These are phyloP conservation scores for Phenganax marumi DNA, from an alignment of 92 coral and sea anemone species.

Conservation along the genomic window DNA sequence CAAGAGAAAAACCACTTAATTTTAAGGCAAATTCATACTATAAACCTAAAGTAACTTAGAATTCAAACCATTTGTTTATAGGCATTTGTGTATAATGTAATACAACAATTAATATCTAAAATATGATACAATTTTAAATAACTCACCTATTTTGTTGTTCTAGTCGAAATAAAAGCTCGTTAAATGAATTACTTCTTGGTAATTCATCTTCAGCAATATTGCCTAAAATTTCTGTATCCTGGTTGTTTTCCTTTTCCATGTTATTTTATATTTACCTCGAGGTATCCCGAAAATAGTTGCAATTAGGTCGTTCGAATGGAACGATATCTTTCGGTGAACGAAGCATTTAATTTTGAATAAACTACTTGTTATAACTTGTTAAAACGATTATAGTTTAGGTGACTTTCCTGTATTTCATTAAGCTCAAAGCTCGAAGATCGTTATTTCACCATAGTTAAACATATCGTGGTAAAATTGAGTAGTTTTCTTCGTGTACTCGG, in stretches of 20 bases:
- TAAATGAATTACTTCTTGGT: conserved; percentile 51
- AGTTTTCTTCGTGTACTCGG: not conserved
- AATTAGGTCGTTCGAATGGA: not conserved
- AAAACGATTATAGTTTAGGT: not conserved
- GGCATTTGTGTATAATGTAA: not conserved
- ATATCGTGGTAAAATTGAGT: not conserved
- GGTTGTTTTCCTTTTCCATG: conserved; percentile 3
- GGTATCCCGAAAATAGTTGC: not conserved
- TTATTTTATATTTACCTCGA: not conserved
- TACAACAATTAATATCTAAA: not conserved
- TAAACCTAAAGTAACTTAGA: not conserved
- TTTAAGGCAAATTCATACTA: not conserved
- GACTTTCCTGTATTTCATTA: not conserved
- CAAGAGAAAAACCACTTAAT: conserved; percentile 5
- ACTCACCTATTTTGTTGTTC: conserved; percentile 82
- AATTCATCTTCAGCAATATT: not conserved
- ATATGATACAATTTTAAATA: not conserved
- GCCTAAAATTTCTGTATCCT: not conserved
- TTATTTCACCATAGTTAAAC: not conserved
- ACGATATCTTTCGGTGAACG: not conserved
- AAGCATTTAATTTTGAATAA: not conserved
- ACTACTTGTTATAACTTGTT: too few relatives aligned
- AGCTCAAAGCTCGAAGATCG: not conserved
- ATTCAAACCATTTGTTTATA: conserved; percentile 1
- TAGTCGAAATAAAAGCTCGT: conserved; percentile 65